Evolutionary conservation across 2,888 invertebrate species (phyloP).

Genomic region (Lithosia quadra): DNA sequence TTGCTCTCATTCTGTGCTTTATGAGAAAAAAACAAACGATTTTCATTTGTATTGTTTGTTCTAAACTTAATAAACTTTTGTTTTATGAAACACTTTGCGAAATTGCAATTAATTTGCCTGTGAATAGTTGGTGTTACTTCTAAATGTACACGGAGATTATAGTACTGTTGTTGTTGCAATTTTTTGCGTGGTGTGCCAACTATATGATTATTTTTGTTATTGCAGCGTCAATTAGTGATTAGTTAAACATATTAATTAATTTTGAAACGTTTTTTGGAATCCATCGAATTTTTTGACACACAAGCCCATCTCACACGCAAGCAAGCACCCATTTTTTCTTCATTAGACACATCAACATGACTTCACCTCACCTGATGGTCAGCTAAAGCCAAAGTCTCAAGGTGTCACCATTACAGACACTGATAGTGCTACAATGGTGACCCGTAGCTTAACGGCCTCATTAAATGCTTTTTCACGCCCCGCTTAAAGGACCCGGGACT

Average conservation of each 20-base stretch:
- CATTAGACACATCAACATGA: too few relatives aligned
- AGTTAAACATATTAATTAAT: conserved; percentile 20
- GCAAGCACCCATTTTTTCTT: too few relatives aligned
- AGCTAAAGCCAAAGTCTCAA: too few relatives aligned
- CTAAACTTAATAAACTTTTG: conserved; percentile 44
- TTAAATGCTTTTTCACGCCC: too few relatives aligned
- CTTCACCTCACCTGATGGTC: too few relatives aligned
- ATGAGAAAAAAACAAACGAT: conserved; percentile 51
- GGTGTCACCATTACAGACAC: too few relatives aligned
- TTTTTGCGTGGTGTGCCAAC: conserved; percentile 6
- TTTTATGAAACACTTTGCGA: conserved; percentile 27
- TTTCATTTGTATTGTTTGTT: conserved; percentile 50
- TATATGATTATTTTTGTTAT: conserved; percentile 12
- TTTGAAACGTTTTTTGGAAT: conserved; percentile 4
- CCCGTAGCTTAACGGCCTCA: too few relatives aligned
- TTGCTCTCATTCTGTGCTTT: conserved; percentile 65
- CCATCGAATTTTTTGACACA: too few relatives aligned
- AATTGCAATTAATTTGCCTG: conserved; percentile 24
- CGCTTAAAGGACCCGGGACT: too few relatives aligned
- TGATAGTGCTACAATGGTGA: too few relatives aligned
- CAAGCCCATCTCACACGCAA: too few relatives aligned
- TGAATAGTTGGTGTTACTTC: conserved; percentile 7
- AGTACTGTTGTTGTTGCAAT: conserved; percentile 12
- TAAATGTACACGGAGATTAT: conserved; percentile 11
- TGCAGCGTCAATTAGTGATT: conserved; percentile 12